Percentiles rank a stretch among this genome's conserved stretches.
These are phyloP conservation scores for Cyprinodon tularosa DNA, from an alignment of 2,113 vertebrate genomes.

Conservation along the genomic window DNA sequence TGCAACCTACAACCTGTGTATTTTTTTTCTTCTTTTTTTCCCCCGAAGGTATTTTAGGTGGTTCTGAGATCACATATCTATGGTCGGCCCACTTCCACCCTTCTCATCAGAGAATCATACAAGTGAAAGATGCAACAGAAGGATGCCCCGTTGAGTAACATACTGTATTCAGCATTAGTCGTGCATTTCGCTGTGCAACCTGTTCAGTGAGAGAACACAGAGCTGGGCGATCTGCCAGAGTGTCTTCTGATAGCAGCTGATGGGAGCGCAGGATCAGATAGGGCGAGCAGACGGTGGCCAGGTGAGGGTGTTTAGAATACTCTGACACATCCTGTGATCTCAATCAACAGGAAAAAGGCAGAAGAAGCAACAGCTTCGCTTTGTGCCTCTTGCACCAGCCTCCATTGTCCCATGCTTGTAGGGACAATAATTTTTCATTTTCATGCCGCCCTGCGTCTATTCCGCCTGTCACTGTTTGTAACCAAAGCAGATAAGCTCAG, in stretches of 20 bases:
- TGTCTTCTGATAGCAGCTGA: conserved; percentile 42
- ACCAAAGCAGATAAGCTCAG: conserved; percentile 82
- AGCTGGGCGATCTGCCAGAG: conserved; percentile 34
- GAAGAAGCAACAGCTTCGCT: neutral
- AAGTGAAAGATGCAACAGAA: conserved; percentile 34
- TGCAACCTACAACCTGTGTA: conserved; percentile 56
- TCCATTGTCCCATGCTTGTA: conserved; percentile 72
- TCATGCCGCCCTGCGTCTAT: conserved; percentile 74
- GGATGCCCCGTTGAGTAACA: conserved; percentile 37
- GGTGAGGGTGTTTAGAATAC: conserved; percentile 60
- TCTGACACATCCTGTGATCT: conserved; percentile 65
- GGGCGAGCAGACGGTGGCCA: conserved; percentile 40
- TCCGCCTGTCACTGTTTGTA: conserved; percentile 84
- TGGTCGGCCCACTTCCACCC: conserved; percentile 33
- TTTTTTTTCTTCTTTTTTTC: conserved; percentile 5
- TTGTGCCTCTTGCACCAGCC: conserved; percentile 25
- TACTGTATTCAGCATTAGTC: conserved; percentile 37
- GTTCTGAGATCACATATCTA: conserved; percentile 46
- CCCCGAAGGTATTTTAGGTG: conserved; percentile 54
- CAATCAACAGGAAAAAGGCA: conserved; percentile 62
- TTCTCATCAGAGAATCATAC: conserved; percentile 38
- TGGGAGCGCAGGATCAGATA: conserved; percentile 63
- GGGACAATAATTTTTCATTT: conserved; percentile 71
- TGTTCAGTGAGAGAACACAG: conserved; percentile 60
- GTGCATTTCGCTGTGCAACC: conserved; percentile 47